These are phyloP conservation scores for Tetragonula clypearis DNA, from an alignment of 1,140 invertebrate species.

Conservation along the genomic window DNA sequence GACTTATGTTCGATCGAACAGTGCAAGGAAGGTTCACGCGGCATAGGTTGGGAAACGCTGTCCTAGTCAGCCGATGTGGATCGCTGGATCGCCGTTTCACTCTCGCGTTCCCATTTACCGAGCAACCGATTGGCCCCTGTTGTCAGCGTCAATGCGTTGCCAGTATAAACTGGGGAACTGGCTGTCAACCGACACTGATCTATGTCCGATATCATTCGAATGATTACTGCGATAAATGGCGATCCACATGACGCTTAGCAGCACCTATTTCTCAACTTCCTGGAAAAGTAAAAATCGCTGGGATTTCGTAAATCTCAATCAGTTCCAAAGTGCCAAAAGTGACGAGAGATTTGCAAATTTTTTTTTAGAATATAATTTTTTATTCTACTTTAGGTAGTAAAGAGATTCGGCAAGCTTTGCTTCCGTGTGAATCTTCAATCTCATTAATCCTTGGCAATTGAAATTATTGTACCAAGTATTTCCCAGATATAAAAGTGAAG, in stretches of 20 bases:
- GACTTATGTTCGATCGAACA: not conserved
- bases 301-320: not conserved
- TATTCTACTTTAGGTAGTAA: too few relatives aligned
- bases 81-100: conserved; percentile 78
- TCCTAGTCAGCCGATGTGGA: conserved; percentile 53
- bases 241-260: not conserved
- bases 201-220: not conserved
- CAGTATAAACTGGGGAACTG: not conserved
- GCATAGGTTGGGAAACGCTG: conserved; percentile 40
- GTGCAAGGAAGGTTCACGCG: not conserved
- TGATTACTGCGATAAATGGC: not conserved
- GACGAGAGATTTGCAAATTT: too few relatives aligned
- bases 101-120: conserved; percentile 80
- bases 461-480: too few relatives aligned
- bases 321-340: not conserved
- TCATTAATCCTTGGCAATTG: too few relatives aligned
- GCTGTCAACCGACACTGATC: not conserved
- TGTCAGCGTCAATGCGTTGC: conserved; percentile 34
- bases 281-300: not conserved
- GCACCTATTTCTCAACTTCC: not conserved
- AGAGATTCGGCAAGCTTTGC: too few relatives aligned
- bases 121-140: conserved; percentile 24
- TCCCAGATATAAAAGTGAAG: too few relatives aligned
- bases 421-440: too few relatives aligned
- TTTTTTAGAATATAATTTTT: too few relatives aligned